phyloP scores from a whole-genome alignment of 2,888 invertebrate genomes.

The Troglohyphantes excavatus region DNA sequence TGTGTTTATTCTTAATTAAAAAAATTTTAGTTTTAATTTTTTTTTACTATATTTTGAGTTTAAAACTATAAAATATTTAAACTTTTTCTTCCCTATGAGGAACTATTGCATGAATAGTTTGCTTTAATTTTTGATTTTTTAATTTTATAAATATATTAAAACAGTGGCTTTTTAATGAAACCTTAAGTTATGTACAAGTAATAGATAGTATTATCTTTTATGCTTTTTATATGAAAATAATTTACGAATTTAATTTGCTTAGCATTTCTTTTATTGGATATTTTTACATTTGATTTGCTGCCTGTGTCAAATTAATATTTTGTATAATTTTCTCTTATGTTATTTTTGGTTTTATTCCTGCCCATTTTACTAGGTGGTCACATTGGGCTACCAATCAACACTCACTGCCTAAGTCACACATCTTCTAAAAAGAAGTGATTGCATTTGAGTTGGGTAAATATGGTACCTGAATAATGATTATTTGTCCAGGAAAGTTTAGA shows the following conservation, averaged over 20 bases:
- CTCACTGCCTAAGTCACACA: conserved; percentile 36
- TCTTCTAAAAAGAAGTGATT: conserved; percentile 42
- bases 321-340: neutral
- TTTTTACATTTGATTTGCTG: neutral
- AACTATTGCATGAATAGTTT: too few relatives aligned
- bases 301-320: neutral
- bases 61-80: too few relatives aligned
- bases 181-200: too few relatives aligned
- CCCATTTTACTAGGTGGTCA: neutral
- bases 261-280: too few relatives aligned
- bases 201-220: too few relatives aligned
- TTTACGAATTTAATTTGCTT: too few relatives aligned
- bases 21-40: neutral
- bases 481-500: neutral
- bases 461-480: conserved; percentile 49
- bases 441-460: conserved; percentile 60
- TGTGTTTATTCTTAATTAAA: neutral
- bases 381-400: conserved; percentile 29
- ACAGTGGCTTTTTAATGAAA: too few relatives aligned
- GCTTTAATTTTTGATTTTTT: neutral
- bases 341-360: neutral
- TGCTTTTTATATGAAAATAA: too few relatives aligned
- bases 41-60: neutral
- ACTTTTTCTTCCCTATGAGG: too few relatives aligned
- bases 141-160: neutral